Evolutionary conservation across 2,113 vertebrate genomes (phyloP), one percentile per base, ranked within the genome.

Genomic region (Mirounga angustirostris): DNA sequence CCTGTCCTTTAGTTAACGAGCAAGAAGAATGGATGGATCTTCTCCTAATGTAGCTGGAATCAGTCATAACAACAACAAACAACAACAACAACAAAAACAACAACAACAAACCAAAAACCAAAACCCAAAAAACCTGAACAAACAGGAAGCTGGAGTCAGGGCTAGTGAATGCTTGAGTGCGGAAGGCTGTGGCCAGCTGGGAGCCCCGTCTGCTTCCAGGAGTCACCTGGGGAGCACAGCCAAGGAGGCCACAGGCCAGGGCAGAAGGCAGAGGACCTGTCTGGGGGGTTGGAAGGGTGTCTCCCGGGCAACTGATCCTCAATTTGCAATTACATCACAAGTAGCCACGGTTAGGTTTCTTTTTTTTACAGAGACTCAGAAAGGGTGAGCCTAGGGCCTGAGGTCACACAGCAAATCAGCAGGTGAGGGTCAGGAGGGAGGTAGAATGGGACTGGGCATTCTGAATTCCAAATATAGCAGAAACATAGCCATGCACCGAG

Each of bases 171-270:
- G 2, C 40, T 59, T 7, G 43, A 43, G 63, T 2, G 13, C 11
- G n/a, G 33, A 40, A n/a, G 9, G 18, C 15, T 0, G 4, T 5
- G 18, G 56, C 28, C 46, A 4, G 36, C 7, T 0, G 0, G 43
- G 54, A 40, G 21, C 1, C 18, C 43, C 4, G 1, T 58, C 26
- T 36, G 61, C 5, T 11, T 1, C 36, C 18, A 15, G 16, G 21
- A 26, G 13, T 22, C 8, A 30, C 22, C 40, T 2, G 13, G 30
- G 67, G 43, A 30, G 28, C n/a, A 22, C 79, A 13, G 28, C 33
- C 3, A 4, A 36, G 19, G 8, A 1, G 69, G 26, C 24, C 0
- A 0, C 33, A 50, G 61, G 59, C 1, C 8, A 14, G 0, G 50
- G 46, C 26, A 22, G 40, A 14, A 33, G 82, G 13, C 19, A 10